Evolutionary conservation across 35 echinoderm and acorn worm genomes (phyloP), one percentile per base, ranked within the genome.

Genomic region (Strongylocentrotus purpuratus): DNA sequence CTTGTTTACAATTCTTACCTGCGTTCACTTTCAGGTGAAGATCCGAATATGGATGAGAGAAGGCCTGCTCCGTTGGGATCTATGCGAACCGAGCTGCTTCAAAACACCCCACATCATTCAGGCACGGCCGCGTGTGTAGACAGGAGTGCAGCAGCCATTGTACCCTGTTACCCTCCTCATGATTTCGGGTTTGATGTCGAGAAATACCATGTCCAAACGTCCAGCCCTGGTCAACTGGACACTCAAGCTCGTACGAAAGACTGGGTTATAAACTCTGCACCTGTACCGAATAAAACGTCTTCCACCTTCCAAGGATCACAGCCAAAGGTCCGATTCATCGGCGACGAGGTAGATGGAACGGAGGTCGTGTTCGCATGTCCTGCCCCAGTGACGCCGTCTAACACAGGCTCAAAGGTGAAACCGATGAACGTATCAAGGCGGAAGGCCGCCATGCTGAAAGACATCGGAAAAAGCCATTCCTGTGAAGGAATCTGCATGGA

Each of bases 381-480:
- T n/a, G 28, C 65, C 65, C 65, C 65, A 7, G 65, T 78, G 65
- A 78, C 65, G 65, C 6, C 65, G 7, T 78, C 65, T 22, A 31
- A 78, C 7, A 78, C 65, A 22, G 65, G 65, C 28, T 78, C 65
- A 22, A 78, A 78, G 2, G 65, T 78, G 22, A 78, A 78, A 28
- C 65, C 65, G 65, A 78, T 78, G 65, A 78, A 78, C 65, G 4
- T 78, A 7, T 78, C 65, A 89, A 33, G 18, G 31, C 87, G 87
- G 3, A 89, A 89, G 87, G 45, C 32, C 11, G 32, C 87, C 11
- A 89, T 41, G 87, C 87, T 89, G 14, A 89, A 89, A 89, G 87
- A 89, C n/a, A 33, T 89, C 45, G 87, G 87, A 33, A 89, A 89
- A 20, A 89, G 87, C 87, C 87, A 89, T 33, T 89, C 87, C 12